A percentile compares a stretch with the other conserved stretches of the same genome.
These are phyloP conservation scores for Drosophila punjabiensis DNA, from an alignment of 1,140 invertebrate genomes.

Conservation along the genomic window DNA sequence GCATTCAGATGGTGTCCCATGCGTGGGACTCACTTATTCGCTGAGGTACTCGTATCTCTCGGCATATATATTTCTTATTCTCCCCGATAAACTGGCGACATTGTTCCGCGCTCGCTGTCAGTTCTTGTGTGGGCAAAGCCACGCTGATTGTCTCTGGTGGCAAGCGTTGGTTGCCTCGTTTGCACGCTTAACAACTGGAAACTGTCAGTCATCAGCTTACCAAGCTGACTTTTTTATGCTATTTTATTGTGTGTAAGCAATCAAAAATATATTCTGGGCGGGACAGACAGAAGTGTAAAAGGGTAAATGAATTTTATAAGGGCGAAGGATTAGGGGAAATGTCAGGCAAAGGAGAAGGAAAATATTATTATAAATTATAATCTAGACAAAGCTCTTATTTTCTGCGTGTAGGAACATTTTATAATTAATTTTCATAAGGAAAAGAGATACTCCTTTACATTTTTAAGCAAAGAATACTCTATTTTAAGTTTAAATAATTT, in stretches of 20 bases:
- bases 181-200: conserved; percentile 73
- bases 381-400: neutral
- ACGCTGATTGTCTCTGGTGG: conserved; percentile 19
- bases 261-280: conserved; percentile 47
- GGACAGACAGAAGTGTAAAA: conserved; percentile 56
- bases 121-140: conserved; percentile 65
- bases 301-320: conserved; percentile 15
- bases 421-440: neutral
- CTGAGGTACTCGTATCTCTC: conserved; percentile 33
- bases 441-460: neutral
- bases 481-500: neutral
- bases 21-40: conserved; percentile 43
- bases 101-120: conserved; percentile 46
- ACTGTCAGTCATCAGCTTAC: conserved; percentile 48
- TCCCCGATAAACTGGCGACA: conserved; percentile 72
- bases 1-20: conserved; percentile 41
- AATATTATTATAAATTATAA: neutral
- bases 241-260: neutral
- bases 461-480: too few relatives aligned
- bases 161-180: conserved; percentile 72
- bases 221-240: conserved; percentile 1
- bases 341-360: neutral
- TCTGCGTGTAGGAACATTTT: too few relatives aligned
- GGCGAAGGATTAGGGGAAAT: neutral
- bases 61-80: conserved; percentile 51